These are phyloP conservation scores for Aix galericulata DNA, from an alignment of 2,113 vertebrate genomes.

Conservation along the genomic window DNA sequence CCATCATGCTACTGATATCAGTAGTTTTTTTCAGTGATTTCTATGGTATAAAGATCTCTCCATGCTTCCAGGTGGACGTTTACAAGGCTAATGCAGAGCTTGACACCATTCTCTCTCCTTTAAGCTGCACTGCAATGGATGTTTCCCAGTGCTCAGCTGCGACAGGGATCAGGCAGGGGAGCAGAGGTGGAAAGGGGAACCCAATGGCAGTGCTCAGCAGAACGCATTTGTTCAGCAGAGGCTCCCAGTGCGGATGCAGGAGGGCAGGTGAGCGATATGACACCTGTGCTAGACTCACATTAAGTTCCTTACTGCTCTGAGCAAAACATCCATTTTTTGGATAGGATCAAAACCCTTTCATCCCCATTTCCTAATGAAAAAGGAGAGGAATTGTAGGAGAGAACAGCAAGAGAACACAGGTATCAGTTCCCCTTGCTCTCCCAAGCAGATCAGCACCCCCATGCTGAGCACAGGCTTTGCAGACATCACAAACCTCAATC, in stretches of 20 bases:
- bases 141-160: background rate
- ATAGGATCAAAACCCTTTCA: background rate
- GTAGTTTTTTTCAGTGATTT: background rate
- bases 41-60: background rate
- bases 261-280: fast-evolving
- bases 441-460: background rate
- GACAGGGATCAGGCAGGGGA: background rate
- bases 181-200: background rate
- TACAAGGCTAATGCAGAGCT: background rate
- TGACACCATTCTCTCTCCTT: background rate
- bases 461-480: background rate
- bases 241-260: fast-evolving
- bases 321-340: background rate
- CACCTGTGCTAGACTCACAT: background rate
- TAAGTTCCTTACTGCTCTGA: background rate
- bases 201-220: background rate
- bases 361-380: background rate
- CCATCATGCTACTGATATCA: background rate
- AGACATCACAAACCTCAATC: background rate
- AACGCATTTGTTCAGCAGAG: background rate
- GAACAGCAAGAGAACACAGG: background rate
- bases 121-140: background rate
- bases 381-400: background rate
- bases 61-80: background rate
- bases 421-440: background rate